Evolutionary conservation across 2,888 invertebrate genomes (phyloP).

Genomic region (Nomada hirtipes): DNA sequence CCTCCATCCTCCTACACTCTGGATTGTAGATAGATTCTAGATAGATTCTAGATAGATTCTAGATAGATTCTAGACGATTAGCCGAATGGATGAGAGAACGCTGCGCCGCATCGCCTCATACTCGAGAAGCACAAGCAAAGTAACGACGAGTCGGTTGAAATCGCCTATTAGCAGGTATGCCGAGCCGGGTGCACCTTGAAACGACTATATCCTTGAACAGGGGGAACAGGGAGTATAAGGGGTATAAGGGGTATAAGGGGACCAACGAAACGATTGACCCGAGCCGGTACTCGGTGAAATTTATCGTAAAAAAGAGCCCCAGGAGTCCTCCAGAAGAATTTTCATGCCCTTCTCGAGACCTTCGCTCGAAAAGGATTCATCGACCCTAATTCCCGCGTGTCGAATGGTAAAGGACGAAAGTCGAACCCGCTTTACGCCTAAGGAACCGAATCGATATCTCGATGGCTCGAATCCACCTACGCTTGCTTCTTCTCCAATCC

Average conservation of each 20-base stretch:
- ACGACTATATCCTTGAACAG: no score
- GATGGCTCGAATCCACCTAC: conserved; percentile 53
- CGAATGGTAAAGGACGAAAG: conserved; percentile 67
- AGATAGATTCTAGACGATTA: no score
- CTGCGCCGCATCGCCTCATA: not conserved
- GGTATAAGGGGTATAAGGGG: conserved; percentile 24
- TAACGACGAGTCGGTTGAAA: conserved; percentile 16
- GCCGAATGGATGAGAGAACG: not conserved
- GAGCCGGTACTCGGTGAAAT: conserved; percentile 67
- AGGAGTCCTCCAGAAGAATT: conserved; percentile 59
- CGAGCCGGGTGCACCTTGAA: not conserved
- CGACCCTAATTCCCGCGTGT: conserved; percentile 69
- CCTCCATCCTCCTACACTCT: not conserved
- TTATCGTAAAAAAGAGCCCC: conserved; percentile 73
- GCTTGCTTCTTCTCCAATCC: not conserved
- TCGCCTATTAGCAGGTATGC: conserved; percentile 11
- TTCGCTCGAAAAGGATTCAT: conserved; percentile 66
- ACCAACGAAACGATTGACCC: conserved; percentile 65
- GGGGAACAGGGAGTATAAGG: not conserved
- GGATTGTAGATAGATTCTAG: no score
- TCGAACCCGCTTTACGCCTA: conserved; percentile 60
- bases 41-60: no score
- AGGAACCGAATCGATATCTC: conserved; percentile 66
- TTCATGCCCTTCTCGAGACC: conserved; percentile 63
- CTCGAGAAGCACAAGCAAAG: not conserved